Evolutionary conservation across 2,797 vertebrate genomes (phyloP).

Genomic region (Gymnothorax javanicus): DNA sequence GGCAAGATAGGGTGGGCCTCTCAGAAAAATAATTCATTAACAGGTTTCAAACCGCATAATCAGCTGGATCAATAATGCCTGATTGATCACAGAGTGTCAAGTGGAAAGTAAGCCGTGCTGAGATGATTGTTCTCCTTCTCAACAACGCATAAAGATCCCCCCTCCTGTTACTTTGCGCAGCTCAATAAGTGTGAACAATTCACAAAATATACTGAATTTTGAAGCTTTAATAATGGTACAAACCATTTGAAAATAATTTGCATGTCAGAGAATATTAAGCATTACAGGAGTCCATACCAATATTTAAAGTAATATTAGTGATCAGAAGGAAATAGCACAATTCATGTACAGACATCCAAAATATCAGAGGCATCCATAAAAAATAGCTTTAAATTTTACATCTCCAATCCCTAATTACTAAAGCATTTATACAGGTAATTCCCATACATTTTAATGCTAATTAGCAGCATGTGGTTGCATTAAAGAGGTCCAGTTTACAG

Average conservation of each 20-base stretch:
- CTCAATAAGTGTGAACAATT: neutral
- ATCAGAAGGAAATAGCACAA: neutral
- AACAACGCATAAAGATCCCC: neutral
- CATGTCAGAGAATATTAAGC: no score
- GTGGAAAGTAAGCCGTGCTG: slow-evolving; percentile 8
- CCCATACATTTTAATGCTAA: no score
- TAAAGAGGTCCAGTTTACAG: no score
- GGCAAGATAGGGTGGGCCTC: neutral
- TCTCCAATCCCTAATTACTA: no score
- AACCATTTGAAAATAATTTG: no score
- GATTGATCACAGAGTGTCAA: slow-evolving; percentile 17
- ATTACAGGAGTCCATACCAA: no score
- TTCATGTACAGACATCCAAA: neutral
- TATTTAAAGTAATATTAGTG: neutral
- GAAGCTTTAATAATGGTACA: no score
- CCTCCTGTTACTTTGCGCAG: neutral
- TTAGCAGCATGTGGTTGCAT: no score
- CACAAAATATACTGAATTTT: neutral
- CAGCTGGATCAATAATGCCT: slow-evolving; percentile 23
- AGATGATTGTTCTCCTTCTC: slow-evolving; percentile 1
- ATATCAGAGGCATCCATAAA: no score
- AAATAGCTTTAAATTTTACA: no score
- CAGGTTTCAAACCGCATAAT: slow-evolving; percentile 28
- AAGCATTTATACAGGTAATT: no score
- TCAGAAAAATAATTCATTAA: slow-evolving; percentile 28